phyloP scores from a whole-genome alignment of 2,113 vertebrate genomes.

The Pao palembangensis region DNA sequence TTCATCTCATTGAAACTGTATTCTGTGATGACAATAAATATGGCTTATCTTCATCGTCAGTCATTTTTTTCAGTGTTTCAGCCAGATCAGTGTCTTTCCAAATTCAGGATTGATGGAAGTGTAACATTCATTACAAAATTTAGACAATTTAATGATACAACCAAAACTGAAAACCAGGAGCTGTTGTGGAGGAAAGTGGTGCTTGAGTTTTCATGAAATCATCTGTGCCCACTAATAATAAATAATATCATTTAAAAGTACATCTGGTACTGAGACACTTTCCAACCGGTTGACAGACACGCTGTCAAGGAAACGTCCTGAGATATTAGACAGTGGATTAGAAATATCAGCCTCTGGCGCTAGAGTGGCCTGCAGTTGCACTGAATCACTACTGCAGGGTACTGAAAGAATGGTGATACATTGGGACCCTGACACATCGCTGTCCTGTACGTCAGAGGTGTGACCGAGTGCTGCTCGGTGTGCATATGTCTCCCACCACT shows the following conservation, averaged over 20 bases:
- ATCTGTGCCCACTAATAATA: background rate
- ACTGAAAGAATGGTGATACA: constrained; percentile 42
- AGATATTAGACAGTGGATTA: constrained; percentile 32
- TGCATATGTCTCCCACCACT: constrained; percentile 29
- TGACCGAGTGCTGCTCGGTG: constrained; percentile 32
- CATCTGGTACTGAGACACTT: constrained; percentile 21
- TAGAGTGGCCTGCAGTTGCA: constrained; percentile 9
- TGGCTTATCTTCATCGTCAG: no score
- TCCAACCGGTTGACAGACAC: constrained; percentile 34
- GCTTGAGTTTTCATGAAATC: constrained; percentile 19
- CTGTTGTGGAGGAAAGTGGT: background rate
- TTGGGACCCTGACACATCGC: constrained; percentile 27
- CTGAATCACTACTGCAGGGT: constrained; percentile 33
- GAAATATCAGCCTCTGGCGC: constrained; percentile 16
- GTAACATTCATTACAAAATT: no score
- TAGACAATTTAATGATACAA: no score
- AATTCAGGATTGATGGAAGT: no score
- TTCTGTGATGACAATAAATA: no score
- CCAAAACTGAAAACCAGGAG: no score
- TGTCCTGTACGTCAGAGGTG: constrained; percentile 35
- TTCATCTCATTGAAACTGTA: no score
- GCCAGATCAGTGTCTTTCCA: no score
- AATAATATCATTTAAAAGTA: constrained; percentile 27
- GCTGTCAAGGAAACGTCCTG: constrained; percentile 19
- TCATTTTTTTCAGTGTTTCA: no score